Percentiles rank a stretch among this genome's conserved stretches.
Evolutionary conservation across 2,888 invertebrate species (phyloP).

Genomic region (Ophioninae sp.): DNA sequence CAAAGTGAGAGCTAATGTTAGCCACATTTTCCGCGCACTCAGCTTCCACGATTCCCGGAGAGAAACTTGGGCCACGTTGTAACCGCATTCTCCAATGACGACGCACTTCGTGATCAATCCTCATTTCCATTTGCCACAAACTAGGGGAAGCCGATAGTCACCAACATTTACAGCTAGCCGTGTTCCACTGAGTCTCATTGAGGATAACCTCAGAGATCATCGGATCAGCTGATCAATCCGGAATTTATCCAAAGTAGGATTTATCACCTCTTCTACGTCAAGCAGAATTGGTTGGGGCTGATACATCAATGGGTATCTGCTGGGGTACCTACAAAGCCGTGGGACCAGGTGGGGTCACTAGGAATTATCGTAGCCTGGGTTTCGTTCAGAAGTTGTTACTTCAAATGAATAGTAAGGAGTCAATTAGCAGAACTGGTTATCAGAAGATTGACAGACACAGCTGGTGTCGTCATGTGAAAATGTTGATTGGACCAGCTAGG

Average conservation of each 20-base stretch:
- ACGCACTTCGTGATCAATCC: constrained; percentile 36
- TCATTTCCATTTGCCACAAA: constrained; percentile 36
- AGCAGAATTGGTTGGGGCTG: not conserved
- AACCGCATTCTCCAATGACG: constrained; percentile 12
- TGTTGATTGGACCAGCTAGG: no score
- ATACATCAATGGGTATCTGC: not conserved
- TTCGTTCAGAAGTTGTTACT: not conserved
- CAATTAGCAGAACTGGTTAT: not conserved
- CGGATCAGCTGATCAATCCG: not conserved
- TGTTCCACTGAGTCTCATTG: not conserved
- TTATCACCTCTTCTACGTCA: not conserved
- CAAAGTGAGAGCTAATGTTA: constrained; percentile 47
- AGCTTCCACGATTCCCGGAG: constrained; percentile 8
- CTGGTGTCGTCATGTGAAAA: no score
- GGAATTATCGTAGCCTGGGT: not conserved
- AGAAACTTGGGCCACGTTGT: not conserved
- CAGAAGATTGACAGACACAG: not conserved
- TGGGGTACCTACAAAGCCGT: not conserved
- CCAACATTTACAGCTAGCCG: not conserved
- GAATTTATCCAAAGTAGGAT: not conserved
- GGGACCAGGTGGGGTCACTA: not conserved
- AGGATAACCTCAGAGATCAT: not conserved
- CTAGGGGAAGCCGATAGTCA: not conserved
- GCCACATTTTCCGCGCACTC: constrained; percentile 15
- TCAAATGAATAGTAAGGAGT: not conserved